A percentile compares a stretch with the other conserved stretches of the same genome.
Evolutionary conservation across 1,140 invertebrate genomes (phyloP).

Genomic region (Pseudomyrmex gracilis): DNA sequence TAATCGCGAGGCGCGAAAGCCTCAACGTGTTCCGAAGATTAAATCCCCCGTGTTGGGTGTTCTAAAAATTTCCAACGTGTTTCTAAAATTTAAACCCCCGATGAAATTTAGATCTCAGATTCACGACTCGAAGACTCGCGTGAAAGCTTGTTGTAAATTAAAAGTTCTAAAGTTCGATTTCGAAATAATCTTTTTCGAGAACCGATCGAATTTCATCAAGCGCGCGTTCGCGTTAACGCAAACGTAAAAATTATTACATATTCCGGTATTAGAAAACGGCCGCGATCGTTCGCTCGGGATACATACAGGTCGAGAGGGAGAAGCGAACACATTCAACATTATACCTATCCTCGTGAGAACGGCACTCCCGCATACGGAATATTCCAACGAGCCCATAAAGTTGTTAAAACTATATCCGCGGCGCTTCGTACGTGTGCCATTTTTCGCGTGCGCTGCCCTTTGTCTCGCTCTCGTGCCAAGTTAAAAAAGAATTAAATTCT

Average conservation of each 20-base stretch:
- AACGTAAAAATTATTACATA: conserved; percentile 15
- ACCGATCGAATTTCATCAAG: not conserved
- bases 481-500: conserved; percentile 47
- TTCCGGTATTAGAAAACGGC: not conserved
- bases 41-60: not conserved
- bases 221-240: not conserved
- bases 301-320: not conserved
- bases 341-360: conserved; percentile 27
- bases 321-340: conserved; percentile 6
- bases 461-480: conserved; percentile 14
- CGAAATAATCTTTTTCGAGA: not conserved
- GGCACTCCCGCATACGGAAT: conserved; percentile 30
- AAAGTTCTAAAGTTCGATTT: not conserved
- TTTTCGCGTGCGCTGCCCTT: conserved; percentile 31
- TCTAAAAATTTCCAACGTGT: too few species aligned
- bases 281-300: not conserved
- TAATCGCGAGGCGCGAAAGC: not conserved
- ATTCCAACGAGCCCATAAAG: conserved; percentile 37
- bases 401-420: conserved; percentile 43
- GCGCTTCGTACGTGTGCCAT: not conserved
- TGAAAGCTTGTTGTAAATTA: not conserved
- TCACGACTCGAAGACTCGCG: not conserved
- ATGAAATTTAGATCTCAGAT: not conserved
- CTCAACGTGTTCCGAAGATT: not conserved
- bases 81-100: too few species aligned